Evolutionary conservation across 2,797 vertebrate species (phyloP).

Genomic region (Dendrocincla fuliginosa): DNA sequence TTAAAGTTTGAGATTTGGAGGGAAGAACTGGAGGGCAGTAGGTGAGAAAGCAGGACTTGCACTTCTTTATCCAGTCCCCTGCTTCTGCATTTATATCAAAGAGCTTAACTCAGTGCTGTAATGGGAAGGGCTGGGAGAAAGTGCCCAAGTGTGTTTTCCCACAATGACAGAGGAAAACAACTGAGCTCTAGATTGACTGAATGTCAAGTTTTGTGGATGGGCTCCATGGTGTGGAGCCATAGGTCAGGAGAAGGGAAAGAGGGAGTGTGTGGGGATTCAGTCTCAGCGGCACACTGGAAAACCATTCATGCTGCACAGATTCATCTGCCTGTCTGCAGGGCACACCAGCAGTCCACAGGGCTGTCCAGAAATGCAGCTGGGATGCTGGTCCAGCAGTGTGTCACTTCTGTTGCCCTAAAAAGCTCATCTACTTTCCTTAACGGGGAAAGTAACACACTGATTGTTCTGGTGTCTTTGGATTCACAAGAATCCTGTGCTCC

Average conservation of each 20-base stretch:
- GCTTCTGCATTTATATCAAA: not conserved
- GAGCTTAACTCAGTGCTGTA: not conserved
- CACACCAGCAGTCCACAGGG: fast-evolving
- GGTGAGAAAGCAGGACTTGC: not conserved
- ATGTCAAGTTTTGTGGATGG: not conserved
- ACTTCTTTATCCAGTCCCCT: not conserved
- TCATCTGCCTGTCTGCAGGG: not conserved
- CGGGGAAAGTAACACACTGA: not conserved
- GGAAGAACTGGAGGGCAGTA: not conserved
- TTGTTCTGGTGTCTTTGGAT: not conserved
- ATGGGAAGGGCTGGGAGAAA: not conserved
- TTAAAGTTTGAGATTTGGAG: not conserved
- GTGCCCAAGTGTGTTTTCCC: not conserved
- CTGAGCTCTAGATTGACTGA: not conserved
- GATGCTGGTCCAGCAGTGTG: not conserved
- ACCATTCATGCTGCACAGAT: not conserved
- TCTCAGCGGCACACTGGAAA: not conserved
- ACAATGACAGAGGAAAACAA: not conserved
- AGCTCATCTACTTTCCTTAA: not conserved
- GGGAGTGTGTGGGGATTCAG: not conserved
- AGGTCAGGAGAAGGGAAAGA: not conserved
- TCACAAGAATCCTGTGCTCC: not conserved
- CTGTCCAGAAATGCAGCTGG: not conserved
- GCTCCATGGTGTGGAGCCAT: not conserved
- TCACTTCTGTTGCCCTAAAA: not conserved